Evolutionary conservation across 2,888 invertebrate species (phyloP).

Genomic region (Drosophila kokeensis): DNA sequence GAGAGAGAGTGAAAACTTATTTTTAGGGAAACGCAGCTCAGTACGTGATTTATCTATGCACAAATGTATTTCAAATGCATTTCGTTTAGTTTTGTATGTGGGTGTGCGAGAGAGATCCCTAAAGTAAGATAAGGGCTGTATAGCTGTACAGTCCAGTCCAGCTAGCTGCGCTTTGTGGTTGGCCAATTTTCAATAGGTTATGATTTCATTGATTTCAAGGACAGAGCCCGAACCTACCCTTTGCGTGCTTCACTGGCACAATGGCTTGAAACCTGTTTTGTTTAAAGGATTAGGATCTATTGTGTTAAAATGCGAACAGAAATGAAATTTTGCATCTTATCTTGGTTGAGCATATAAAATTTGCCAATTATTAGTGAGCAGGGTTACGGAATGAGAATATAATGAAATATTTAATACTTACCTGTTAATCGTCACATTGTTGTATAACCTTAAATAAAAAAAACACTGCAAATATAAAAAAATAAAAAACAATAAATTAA

Average conservation of each 20-base stretch:
- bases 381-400: neutral
- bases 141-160: constrained; percentile 59
- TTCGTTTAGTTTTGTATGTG: constrained; percentile 46
- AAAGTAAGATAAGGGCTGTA: constrained; percentile 16
- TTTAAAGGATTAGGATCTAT: constrained; percentile 62
- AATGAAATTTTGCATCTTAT: constrained; percentile 23
- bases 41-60: constrained; percentile 67
- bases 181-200: constrained; percentile 46
- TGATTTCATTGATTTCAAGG: constrained; percentile 52
- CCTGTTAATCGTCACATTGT: constrained; percentile 18
- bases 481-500: neutral
- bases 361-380: constrained; percentile 6
- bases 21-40: constrained; percentile 59
- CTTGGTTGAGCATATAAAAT: neutral
- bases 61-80: constrained; percentile 57
- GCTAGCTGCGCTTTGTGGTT: constrained; percentile 64
- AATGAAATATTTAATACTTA: constrained; percentile 33
- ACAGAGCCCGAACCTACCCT: constrained; percentile 46
- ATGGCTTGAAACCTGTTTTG: constrained; percentile 63
- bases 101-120: constrained; percentile 46
- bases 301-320: constrained; percentile 37
- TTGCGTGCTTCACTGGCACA: neutral
- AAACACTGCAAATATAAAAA: constrained; percentile 31
- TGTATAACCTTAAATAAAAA: neutral
- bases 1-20: constrained; percentile 59